Percentiles rank a stretch among this genome's conserved stretches.
These are phyloP conservation scores for Cistogaster globosa DNA, from an alignment of 2,888 invertebrate genomes.

Conservation along the genomic window DNA sequence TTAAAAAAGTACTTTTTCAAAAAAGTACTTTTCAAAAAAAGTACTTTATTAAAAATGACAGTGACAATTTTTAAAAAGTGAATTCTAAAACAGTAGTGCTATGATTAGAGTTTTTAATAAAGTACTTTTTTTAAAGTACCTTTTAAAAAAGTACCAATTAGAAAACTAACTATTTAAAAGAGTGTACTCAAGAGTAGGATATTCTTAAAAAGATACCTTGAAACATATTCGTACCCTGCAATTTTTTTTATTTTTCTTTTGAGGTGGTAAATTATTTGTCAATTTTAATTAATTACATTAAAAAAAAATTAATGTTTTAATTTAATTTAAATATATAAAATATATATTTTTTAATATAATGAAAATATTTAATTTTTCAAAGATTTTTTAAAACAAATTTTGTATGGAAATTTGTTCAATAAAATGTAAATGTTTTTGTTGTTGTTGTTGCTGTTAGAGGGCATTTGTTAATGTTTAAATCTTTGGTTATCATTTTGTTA, in stretches of 20 bases:
- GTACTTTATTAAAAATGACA: no score
- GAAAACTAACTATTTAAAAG: neutral
- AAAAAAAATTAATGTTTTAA: constrained; percentile 7
- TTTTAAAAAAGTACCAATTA: neutral
- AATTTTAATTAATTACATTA: constrained; percentile 42
- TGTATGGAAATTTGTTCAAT: no score
- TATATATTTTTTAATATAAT: no score
- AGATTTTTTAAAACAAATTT: no score
- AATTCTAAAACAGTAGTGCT: no score
- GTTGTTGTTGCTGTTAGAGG: no score
- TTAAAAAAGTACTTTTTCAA: no score
- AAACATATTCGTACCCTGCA: constrained; percentile 60
- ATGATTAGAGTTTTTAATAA: neutral
- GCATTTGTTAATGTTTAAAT: neutral
- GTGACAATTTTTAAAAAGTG: no score
- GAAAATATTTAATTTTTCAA: no score
- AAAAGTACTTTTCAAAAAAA: neutral
- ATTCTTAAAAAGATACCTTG: no score
- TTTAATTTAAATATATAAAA: constrained; percentile 5
- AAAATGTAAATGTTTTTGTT: no score
- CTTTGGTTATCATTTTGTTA: constrained; percentile 27
- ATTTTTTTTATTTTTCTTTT: neutral
- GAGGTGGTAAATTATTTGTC: constrained; percentile 31
- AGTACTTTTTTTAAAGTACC: no score
- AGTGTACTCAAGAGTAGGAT: neutral